Base-by-base conservation (phyloP, 2,113 vertebrate genomes). In the Pleuronectes platessa region DNA sequence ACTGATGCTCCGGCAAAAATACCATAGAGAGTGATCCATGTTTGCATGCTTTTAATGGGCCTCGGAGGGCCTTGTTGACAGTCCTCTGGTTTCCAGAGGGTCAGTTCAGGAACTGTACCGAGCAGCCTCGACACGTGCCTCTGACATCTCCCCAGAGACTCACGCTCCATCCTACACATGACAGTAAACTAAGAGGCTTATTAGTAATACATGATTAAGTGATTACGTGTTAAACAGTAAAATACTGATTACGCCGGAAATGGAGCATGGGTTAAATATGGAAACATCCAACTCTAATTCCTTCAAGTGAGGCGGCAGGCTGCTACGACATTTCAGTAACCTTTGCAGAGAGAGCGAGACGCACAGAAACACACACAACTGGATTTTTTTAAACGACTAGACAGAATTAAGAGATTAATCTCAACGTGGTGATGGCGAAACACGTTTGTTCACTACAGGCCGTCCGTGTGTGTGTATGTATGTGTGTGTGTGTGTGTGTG, bases 1-100 rank as follows among this genome's bases (percentile, higher is more conserved):
- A 55, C 81, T 84, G 51, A 69, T 76, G 81, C 90, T 86, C 79
- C 67, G 60, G 77, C 78, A 88, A 87, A 88, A 89, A 89, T 78
- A 78, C 82, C 80, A 82, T 78, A 77, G 82, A 91, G 91, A 93
- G 85, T 88, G 89, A 93, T 92, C 86, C 82, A 85, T 89, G 92
- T 94, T 93, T 94, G 90, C 90, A 92, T 92, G 89, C 83, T 92
- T 90, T 93, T 93, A 93, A 94, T 93, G 87, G 93, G 93, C 87
- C 91, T 89, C 92, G 0, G 63, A 88, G 92, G 93, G 78, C 87
- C 79, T 27, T 83, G 82, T 81, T 90, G 91, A 90, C 78, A 86
- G 77, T 86, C 88, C 86, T 89, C 84, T 91, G 68, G 71, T 84
- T 90, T 85, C 70, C 76, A 77, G 66, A 89, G 92, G 92, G 90